Percentiles rank a stretch among this genome's conserved stretches.
Evolutionary conservation across 2,113 vertebrate species (phyloP).

Genomic region (Asarcornis scutulata): DNA sequence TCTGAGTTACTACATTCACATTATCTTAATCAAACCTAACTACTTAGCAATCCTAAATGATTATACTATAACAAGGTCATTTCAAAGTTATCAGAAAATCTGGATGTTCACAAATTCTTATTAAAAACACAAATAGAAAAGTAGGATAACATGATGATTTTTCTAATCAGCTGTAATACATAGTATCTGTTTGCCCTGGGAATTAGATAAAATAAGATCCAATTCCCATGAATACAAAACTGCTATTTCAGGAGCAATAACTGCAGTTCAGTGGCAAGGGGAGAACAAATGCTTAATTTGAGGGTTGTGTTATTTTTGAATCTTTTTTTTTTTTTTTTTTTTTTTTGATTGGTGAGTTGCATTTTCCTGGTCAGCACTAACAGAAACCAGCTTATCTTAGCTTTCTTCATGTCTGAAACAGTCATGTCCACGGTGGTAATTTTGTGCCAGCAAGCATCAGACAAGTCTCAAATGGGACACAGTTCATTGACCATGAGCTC

Average conservation of each 20-base stretch:
- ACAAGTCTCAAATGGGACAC: neutral
- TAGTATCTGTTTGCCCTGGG: conserved; percentile 5
- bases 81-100: neutral
- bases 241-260: conserved; percentile 48
- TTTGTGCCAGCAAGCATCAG: neutral
- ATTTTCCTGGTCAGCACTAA: neutral
- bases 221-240: neutral
- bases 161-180: neutral
- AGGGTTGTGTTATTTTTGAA: conserved; percentile 17
- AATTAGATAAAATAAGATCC: conserved; percentile 34
- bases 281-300: conserved; percentile 31
- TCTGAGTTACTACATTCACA: neutral
- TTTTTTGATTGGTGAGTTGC: neutral
- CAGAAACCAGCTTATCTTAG: neutral
- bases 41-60: neutral
- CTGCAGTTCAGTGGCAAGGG: conserved; percentile 4
- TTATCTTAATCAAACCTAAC: neutral
- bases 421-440: neutral
- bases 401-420: neutral
- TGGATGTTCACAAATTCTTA: neutral
- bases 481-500: neutral
- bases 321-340: neutral
- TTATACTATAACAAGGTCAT: neutral
- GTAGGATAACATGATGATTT: neutral
- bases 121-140: neutral